Evolutionary conservation across 2,797 vertebrate species (phyloP).

Genomic region (Mallotus villosus): DNA sequence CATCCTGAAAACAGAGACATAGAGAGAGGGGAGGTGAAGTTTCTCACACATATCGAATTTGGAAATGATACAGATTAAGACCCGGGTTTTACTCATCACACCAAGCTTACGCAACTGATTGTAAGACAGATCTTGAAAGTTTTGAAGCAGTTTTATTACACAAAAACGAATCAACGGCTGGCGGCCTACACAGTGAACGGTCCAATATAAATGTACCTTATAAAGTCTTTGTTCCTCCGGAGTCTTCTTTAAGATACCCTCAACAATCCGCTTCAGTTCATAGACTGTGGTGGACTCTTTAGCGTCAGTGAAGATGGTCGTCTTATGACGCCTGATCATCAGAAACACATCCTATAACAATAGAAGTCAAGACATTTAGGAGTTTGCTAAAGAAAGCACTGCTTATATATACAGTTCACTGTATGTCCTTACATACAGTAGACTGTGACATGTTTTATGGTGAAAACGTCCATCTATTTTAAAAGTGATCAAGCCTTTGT

Average conservation of each 20-base stretch:
- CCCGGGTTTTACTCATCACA: too few relatives aligned
- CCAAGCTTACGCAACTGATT: too few relatives aligned
- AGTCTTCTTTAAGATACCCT: slow-evolving; percentile 78
- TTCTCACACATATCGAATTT: not conserved
- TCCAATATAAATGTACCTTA: slow-evolving; percentile 71
- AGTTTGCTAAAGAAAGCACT: not conserved
- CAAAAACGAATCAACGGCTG: too few relatives aligned
- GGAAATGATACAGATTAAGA: too few relatives aligned
- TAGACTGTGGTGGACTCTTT: slow-evolving; percentile 92
- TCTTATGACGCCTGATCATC: slow-evolving; percentile 81
- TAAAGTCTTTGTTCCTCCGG: slow-evolving; percentile 87
- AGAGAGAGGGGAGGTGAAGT: not conserved
- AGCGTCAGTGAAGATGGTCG: slow-evolving; percentile 88
- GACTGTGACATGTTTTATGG: too few relatives aligned
- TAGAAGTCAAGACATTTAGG: not conserved
- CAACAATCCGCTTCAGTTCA: slow-evolving; percentile 88
- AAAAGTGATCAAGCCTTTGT: too few relatives aligned
- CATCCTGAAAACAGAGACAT: slow-evolving; percentile 70
- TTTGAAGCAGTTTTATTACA: too few relatives aligned
- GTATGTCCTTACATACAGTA: not conserved
- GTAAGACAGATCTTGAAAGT: too few relatives aligned
- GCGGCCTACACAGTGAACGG: not conserved
- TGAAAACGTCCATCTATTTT: too few relatives aligned
- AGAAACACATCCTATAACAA: slow-evolving; percentile 75
- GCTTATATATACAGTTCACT: not conserved